These are phyloP conservation scores for Ceratothoa steindachneri DNA, from an alignment of 2,888 invertebrate genomes.

Conservation along the genomic window DNA sequence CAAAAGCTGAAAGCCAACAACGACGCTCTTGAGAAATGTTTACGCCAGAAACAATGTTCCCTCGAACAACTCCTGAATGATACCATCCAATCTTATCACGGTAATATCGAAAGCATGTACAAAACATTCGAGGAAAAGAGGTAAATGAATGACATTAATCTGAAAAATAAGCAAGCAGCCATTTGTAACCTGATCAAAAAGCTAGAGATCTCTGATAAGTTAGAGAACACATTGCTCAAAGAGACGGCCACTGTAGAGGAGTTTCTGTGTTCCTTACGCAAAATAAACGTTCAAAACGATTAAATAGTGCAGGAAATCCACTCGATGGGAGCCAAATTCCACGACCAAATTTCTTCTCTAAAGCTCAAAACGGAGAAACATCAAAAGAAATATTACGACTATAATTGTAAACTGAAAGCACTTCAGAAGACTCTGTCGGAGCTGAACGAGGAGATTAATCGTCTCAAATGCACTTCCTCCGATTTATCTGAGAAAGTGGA, in stretches of 20 bases:
- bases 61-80: not conserved
- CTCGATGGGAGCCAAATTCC: not conserved
- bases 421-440: not conserved
- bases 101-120: not conserved
- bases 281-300: not conserved
- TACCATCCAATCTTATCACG: not conserved
- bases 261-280: not conserved
- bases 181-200: constrained; percentile 1
- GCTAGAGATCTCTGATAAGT: constrained; percentile 1
- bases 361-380: constrained; percentile 1
- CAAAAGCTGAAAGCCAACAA: constrained; percentile 1
- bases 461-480: not conserved
- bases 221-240: not conserved
- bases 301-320: not conserved
- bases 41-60: not conserved
- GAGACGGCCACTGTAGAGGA: not conserved
- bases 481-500: not conserved
- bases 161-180: not conserved
- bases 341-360: not conserved
- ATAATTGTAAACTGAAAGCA: not conserved
- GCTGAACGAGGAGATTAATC: not conserved
- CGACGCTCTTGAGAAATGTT: not conserved
- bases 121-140: not conserved
- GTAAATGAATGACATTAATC: not conserved
- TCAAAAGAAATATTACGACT: not conserved